These are phyloP conservation scores for Corticium candelabrum DNA, from an alignment of 37 sponge, comb jelly and placozoan species.

Conservation along the genomic window DNA sequence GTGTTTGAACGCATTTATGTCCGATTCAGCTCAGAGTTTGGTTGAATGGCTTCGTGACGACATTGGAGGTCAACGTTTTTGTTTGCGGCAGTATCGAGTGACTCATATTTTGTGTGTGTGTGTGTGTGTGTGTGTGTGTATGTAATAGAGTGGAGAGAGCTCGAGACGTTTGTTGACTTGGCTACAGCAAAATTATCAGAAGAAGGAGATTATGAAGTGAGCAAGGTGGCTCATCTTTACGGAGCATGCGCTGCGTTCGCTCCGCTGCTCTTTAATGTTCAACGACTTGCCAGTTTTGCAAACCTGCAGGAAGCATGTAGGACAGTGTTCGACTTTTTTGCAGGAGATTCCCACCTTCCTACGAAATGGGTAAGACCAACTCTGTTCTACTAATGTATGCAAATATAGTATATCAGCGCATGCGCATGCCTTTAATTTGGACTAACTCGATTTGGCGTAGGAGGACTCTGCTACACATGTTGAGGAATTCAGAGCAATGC, in stretches of 20 bases:
- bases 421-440: too few species aligned
- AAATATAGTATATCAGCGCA: too few species aligned
- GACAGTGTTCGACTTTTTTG: background rate
- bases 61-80: background rate
- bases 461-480: background rate
- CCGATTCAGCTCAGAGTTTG: background rate
- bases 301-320: background rate
- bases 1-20: background rate
- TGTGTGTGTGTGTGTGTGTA: too few species aligned
- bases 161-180: conserved; percentile 5
- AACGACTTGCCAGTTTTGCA: background rate
- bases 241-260: background rate
- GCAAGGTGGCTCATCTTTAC: background rate
- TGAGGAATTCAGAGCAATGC: conserved; percentile 12
- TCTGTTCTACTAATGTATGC: too few species aligned
- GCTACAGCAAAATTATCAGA: background rate
- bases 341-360: background rate
- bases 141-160: conserved; percentile 3
- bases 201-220: background rate
- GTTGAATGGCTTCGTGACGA: background rate
- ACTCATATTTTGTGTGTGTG: too few species aligned
- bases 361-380: too few species aligned
- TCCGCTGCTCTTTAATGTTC: background rate
- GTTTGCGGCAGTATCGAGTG: too few species aligned
- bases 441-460: too few species aligned